Base-by-base conservation (phyloP, 2,113 vertebrate species). In the Neogale vison region DNA sequence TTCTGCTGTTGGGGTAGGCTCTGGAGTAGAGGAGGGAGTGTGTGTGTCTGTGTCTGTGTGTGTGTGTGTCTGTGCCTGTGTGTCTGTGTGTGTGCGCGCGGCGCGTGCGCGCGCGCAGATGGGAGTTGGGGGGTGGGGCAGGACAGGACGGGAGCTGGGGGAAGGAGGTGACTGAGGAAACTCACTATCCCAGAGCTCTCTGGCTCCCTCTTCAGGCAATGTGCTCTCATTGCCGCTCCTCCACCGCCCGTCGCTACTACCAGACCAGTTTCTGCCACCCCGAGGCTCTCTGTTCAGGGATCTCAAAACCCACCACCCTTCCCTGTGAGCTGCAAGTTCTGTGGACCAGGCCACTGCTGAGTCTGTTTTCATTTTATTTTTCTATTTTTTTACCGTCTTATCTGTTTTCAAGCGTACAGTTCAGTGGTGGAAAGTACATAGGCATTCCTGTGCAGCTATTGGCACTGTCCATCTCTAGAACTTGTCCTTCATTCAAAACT, bases 141-240 rank as follows among this genome's bases (percentile, higher is more conserved):
- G 13, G 26, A 21, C 4, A 26, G 13, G 34, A 21, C 4, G 26
- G 65, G 65, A 3, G 12, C 17, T 5, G 8, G 12, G 42, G 18
- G 29, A 45, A 45, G 47, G 59, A 34, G 13, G 65, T 4, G 7
- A 39, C 36, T 34, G 50, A 76, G 3, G 24, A 88, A 76, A 52
- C 11, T 81, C 76, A 29, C 39, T 18, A 10, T 95, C 52, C 45
- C 26, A 67, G 97, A 96, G 97, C 96, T 86, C 97, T 97, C 79
- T 97, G 80, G 90, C 95, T 8, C 97, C 97, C 97, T 97, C 98
- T 97, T 96, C 90, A 96, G 98, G 89, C 50, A 74, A 80, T 63
- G 29, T 7, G 7, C 12, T 0, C 80, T 93, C 80, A 93, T 34
- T 96, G 97, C 87, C 0, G 1, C 69, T 65, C 23, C 34, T 97